A percentile compares a stretch with the other conserved stretches of the same genome.
phyloP scores from a whole-genome alignment of 2,113 vertebrate genomes.

The Octodon degus region DNA sequence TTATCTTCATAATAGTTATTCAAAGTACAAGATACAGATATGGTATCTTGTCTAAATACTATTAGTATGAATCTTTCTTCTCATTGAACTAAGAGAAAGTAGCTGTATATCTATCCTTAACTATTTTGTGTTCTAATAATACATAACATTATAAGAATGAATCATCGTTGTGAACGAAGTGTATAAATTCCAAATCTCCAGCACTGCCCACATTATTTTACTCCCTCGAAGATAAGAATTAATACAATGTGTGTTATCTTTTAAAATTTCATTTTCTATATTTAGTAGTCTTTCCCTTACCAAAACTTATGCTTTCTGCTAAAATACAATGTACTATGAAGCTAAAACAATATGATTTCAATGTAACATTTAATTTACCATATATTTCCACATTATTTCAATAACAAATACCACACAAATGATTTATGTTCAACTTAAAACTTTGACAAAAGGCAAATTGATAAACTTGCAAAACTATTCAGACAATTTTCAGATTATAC shows the following conservation, averaged over 20 bases:
- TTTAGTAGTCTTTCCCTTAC: neutral
- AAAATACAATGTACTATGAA: neutral
- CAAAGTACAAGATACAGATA: no score
- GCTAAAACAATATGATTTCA: neutral
- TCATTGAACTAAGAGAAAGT: no score
- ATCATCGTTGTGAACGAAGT: neutral
- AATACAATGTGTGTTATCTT: neutral
- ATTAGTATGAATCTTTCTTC: no score
- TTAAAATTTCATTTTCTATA: neutral
- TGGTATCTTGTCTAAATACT: no score
- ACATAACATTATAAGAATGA: no score
- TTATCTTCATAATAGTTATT: no score
- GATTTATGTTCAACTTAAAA: neutral
- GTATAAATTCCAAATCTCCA: neutral
- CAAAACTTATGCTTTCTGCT: neutral
- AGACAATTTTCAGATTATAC: neutral
- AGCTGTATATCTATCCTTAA: no score
- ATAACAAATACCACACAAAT: neutral
- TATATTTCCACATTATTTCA: neutral
- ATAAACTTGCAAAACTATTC: neutral
- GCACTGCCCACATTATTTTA: neutral
- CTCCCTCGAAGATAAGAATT: neutral
- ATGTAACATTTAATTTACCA: neutral
- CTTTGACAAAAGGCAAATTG: neutral
- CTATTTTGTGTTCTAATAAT: neutral